Evolutionary conservation across 2,888 invertebrate species (phyloP).

Genomic region (Octodonta nipae): DNA sequence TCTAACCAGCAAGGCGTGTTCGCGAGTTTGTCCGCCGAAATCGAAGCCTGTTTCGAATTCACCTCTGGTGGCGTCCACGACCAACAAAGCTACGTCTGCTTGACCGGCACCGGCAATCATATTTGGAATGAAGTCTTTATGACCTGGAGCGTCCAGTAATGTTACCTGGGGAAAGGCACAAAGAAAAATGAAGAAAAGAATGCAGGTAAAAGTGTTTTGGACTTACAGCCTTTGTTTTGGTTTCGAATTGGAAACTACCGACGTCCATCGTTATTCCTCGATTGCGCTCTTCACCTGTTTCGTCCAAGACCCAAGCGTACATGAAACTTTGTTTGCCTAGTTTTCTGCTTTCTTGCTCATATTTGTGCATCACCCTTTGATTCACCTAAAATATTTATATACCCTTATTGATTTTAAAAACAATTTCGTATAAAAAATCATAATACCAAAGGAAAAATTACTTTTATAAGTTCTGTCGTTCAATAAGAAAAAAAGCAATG

Average conservation of each 20-base stretch:
- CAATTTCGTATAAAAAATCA: too few relatives aligned
- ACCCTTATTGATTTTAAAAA: too few relatives aligned
- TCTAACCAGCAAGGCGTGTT: slow-evolving; percentile 88
- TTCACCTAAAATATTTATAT: slow-evolving; percentile 50
- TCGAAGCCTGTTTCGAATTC: slow-evolving; percentile 99
- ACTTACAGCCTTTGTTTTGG: slow-evolving; percentile 51
- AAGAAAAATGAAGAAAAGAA: too few relatives aligned
- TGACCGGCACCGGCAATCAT: slow-evolving; percentile 98
- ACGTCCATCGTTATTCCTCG: slow-evolving; percentile 99
- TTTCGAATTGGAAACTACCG: slow-evolving; percentile 84
- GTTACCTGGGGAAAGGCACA: slow-evolving; percentile 40
- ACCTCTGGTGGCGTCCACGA: slow-evolving; percentile 89
- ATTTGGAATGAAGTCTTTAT: slow-evolving; percentile 98
- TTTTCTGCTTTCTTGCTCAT: slow-evolving; percentile 93
- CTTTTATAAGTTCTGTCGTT: too few relatives aligned
- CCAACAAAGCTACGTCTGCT: slow-evolving; percentile 92
- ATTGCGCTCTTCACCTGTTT: slow-evolving; percentile 91
- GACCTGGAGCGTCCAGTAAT: slow-evolving; percentile 93
- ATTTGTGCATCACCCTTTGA: slow-evolving; percentile 84
- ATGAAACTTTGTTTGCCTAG: slow-evolving; percentile 95
- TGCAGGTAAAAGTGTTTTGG: too few relatives aligned
- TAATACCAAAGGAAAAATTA: too few relatives aligned
- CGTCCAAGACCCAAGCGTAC: slow-evolving; percentile 98
- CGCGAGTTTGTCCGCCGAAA: slow-evolving; percentile 91
- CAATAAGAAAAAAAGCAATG: too few relatives aligned